Evolutionary conservation across 2,888 invertebrate genomes (phyloP).

Genomic region (Macaria liturata): DNA sequence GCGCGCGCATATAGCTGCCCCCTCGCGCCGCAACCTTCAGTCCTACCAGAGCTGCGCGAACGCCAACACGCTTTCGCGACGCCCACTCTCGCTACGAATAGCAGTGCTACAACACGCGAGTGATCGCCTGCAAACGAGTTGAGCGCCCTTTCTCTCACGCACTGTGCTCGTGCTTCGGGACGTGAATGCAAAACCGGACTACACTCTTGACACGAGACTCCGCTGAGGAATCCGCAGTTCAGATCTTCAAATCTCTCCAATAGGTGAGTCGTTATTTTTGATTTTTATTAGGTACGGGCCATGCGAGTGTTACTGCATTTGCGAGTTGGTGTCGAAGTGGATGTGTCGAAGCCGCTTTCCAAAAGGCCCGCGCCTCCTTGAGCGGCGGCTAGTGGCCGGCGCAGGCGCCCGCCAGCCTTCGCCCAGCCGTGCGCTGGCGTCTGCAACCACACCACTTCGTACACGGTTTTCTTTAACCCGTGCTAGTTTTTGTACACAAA

Average conservation of each 20-base stretch:
- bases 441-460: conserved; percentile 43
- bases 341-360: conserved; percentile 58
- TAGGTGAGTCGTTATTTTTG: conserved; percentile 59
- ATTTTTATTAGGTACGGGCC: conserved; percentile 42
- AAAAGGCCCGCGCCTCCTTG: conserved; percentile 56
- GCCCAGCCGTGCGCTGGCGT: conserved; percentile 45
- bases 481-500: conserved; percentile 64
- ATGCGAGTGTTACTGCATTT: conserved; percentile 60
- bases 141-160: conserved; percentile 82
- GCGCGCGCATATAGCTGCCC: conserved; percentile 68
- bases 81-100: conserved; percentile 65
- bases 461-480: conserved; percentile 40
- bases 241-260: conserved; percentile 58
- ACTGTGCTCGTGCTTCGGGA: conserved; percentile 77
- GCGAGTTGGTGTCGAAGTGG: conserved; percentile 55
- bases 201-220: conserved; percentile 67
- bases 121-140: conserved; percentile 68
- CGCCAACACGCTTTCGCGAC: conserved; percentile 72
- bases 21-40: conserved; percentile 81
- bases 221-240: conserved; percentile 58
- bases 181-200: conserved; percentile 81
- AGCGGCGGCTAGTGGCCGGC: conserved; percentile 36
- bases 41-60: conserved; percentile 68
- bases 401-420: conserved; percentile 31
- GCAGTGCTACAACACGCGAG: conserved; percentile 70